Evolutionary conservation across 2,113 vertebrate species (phyloP).

Genomic region (Agapornis roseicollis): DNA sequence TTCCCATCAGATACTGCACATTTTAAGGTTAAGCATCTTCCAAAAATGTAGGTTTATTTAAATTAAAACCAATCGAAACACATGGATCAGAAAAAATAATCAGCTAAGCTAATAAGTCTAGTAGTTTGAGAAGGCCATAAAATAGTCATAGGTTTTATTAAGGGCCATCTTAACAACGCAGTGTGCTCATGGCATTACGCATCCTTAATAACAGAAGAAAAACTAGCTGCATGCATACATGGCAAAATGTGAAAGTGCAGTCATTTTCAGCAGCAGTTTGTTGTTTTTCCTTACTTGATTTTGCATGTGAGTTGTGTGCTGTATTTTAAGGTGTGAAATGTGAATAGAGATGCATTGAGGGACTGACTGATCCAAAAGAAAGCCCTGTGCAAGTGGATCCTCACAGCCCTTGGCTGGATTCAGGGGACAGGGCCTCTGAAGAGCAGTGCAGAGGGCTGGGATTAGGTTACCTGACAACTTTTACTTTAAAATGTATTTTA

Average conservation of each 20-base stretch:
- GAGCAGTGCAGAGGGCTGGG: not conserved
- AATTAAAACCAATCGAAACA: not conserved
- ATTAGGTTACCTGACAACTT: not conserved
- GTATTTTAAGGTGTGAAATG: slow-evolving; percentile 22
- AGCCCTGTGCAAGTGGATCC: not conserved
- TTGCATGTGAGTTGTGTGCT: not conserved
- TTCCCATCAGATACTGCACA: not conserved
- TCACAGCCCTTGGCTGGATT: not conserved
- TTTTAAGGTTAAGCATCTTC: not conserved
- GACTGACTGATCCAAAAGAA: not conserved
- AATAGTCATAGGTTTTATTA: not conserved
- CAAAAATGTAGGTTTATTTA: not conserved
- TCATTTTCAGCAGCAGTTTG: slow-evolving; percentile 7
- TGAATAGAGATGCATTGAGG: not conserved
- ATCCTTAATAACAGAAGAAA: not conserved
- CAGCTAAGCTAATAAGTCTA: not conserved
- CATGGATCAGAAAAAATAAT: not conserved
- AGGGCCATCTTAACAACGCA: not conserved
- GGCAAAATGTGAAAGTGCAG: not conserved
- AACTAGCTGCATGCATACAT: not conserved
- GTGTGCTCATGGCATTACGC: not conserved
- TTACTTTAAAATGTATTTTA: not conserved
- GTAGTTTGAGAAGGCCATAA: not conserved
- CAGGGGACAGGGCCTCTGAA: not conserved
- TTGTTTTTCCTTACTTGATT: not conserved